These are phyloP conservation scores for Mesoclemmys tuberculata DNA, from an alignment of 2,113 vertebrate species.

Conservation along the genomic window DNA sequence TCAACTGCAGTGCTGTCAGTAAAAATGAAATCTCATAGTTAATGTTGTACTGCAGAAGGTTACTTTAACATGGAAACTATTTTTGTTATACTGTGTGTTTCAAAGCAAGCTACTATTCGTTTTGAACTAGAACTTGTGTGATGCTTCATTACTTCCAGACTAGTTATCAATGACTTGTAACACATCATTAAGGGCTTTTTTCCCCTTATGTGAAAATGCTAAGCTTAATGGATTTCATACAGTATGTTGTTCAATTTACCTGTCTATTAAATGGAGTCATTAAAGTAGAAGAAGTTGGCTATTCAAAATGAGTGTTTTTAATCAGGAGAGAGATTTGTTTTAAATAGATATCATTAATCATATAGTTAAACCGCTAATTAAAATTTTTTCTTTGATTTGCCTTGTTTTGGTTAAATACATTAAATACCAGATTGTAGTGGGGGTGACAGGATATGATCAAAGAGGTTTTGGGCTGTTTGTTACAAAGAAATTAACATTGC, in stretches of 20 bases:
- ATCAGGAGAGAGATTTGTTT: conserved; percentile 55
- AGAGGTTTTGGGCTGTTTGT: conserved; percentile 23
- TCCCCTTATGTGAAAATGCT: conserved; percentile 42
- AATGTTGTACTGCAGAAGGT: neutral
- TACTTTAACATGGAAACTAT: neutral
- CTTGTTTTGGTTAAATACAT: conserved; percentile 57
- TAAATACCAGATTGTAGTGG: conserved; percentile 24
- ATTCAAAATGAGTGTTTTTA: conserved; percentile 72
- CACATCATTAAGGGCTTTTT: conserved; percentile 30
- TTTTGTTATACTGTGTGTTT: neutral
- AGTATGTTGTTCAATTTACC: conserved; percentile 58
- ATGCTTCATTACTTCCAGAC: conserved; percentile 54
- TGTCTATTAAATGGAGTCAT: conserved; percentile 66
- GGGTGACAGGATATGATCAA: conserved; percentile 39
- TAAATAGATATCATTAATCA: conserved; percentile 69
- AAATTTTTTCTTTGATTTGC: conserved; percentile 61
- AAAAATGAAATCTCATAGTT: neutral
- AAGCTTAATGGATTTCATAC: conserved; percentile 66
- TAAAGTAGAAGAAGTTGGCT: conserved; percentile 56
- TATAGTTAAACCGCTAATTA: conserved; percentile 69
- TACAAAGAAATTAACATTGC: conserved; percentile 21
- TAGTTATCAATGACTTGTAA: conserved; percentile 44
- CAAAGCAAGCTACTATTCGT: conserved; percentile 7
- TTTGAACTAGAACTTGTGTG: conserved; percentile 23
- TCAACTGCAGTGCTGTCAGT: no score